Evolutionary conservation across 2,888 invertebrate species (phyloP).

Genomic region (Blomia tropicalis): DNA sequence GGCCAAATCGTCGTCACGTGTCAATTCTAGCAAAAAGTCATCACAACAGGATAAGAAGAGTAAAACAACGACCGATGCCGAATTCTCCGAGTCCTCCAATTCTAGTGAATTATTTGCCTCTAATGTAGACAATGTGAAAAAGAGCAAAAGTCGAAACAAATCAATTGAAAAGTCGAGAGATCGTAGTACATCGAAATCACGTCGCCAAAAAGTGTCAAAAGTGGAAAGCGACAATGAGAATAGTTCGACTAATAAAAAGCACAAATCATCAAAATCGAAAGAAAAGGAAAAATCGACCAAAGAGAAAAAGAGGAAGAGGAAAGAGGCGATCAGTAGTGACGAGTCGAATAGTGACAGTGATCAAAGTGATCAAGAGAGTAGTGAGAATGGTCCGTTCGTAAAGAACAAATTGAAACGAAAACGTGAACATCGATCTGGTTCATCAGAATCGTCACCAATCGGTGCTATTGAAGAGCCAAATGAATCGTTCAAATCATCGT

Average conservation of each 20-base stretch:
- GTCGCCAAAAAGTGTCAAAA: background rate
- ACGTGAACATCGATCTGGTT: background rate
- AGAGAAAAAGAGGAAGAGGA: background rate
- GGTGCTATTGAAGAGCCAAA: no score
- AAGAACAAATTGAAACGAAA: background rate
- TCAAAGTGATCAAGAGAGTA: background rate
- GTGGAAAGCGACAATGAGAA: conserved; percentile 7
- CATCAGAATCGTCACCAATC: background rate
- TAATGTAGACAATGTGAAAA: background rate
- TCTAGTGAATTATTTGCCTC: background rate
- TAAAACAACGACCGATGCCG: background rate
- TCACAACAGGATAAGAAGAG: background rate
- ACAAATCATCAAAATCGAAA: background rate
- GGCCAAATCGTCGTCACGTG: conserved; percentile 4
- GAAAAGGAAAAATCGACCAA: background rate
- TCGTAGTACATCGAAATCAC: conserved; percentile 5
- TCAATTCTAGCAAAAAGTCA: conserved; percentile 6
- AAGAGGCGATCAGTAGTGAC: background rate
- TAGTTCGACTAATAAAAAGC: background rate
- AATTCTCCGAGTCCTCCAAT: background rate
- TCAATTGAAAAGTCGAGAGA: conserved; percentile 9
- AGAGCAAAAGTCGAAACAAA: background rate
- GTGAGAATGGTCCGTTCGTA: background rate
- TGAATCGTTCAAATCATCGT: background rate
- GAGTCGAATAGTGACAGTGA: background rate